A percentile compares a stretch with the other conserved stretches of the same genome.
phyloP scores from a whole-genome alignment of 2,113 vertebrate species.

The Pollachius pollachius region DNA sequence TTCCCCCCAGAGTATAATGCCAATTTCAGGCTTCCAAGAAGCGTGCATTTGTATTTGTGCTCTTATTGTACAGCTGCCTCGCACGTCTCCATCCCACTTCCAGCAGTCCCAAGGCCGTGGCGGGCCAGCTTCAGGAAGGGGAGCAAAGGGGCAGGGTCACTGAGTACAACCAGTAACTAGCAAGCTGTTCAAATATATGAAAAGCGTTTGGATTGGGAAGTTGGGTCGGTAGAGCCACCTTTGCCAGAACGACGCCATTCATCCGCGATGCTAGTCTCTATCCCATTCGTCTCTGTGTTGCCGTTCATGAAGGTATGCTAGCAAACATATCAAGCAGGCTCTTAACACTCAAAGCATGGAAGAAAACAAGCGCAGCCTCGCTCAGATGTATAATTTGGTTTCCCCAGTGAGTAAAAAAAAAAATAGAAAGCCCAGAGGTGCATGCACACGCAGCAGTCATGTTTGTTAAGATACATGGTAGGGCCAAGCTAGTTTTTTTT shows the following conservation, averaged over 20 bases:
- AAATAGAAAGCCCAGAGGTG: constrained; percentile 57
- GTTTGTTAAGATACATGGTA: constrained; percentile 68
- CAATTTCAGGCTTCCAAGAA: constrained; percentile 39
- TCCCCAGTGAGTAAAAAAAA: constrained; percentile 57
- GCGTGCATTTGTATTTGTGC: constrained; percentile 21
- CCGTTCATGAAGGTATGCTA: constrained; percentile 22
- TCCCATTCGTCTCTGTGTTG: not conserved
- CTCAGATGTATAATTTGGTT: constrained; percentile 71
- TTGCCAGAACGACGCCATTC: not conserved
- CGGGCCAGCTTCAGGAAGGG: constrained; percentile 10
- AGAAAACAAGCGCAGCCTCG: constrained; percentile 42
- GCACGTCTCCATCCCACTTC: constrained; percentile 5
- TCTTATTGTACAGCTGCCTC: constrained; percentile 31
- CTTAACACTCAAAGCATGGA: constrained; percentile 60
- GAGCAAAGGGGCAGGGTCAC: not conserved
- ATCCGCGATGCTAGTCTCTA: not conserved
- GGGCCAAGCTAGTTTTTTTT: constrained; percentile 37
- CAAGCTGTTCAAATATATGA: constrained; percentile 16
- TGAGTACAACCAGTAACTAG: constrained; percentile 18
- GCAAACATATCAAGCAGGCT: constrained; percentile 46
- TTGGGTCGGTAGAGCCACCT: not conserved
- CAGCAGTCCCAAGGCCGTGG: constrained; percentile 8
- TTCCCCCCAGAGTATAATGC: constrained; percentile 41
- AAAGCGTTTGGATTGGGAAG: constrained; percentile 7
- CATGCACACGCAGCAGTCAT: constrained; percentile 70